These are phyloP conservation scores for Agrochola lychnidis DNA, from an alignment of 2,888 invertebrate genomes.

Conservation along the genomic window DNA sequence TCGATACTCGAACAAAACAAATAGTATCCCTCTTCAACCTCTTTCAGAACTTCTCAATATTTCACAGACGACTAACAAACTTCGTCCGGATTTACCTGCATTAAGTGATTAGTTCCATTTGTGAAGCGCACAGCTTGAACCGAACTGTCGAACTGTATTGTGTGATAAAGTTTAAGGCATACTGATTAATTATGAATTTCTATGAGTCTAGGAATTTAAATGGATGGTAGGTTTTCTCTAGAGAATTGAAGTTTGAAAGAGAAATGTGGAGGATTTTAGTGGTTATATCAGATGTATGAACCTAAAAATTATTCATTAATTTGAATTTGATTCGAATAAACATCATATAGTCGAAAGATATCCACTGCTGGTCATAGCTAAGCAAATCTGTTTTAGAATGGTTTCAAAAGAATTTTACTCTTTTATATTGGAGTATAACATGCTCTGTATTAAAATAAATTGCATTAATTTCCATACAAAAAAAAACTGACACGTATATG, in stretches of 20 bases:
- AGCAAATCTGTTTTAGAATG: no score
- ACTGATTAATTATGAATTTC: conserved; percentile 66
- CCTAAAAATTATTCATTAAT: no score
- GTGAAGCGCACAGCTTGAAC: conserved; percentile 83
- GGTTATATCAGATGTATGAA: no score
- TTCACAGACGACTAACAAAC: conserved; percentile 79
- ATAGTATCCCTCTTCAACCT: conserved; percentile 71
- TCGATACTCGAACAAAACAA: conserved; percentile 38
- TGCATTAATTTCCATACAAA: no score
- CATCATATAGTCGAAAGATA: no score
- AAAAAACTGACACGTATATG: no score
- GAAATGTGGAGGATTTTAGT: not conserved
- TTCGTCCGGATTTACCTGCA: conserved; percentile 80
- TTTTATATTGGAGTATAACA: no score
- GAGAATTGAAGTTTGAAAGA: not conserved
- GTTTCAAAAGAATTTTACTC: no score
- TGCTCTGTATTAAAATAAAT: no score
- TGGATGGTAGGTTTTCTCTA: conserved; percentile 24
- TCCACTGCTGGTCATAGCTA: no score
- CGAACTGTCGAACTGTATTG: conserved; percentile 72
- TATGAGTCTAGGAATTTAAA: conserved; percentile 49
- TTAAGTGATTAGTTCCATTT: conserved; percentile 89
- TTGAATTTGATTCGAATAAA: no score
- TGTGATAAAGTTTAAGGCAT: conserved; percentile 69
- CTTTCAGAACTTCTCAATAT: conserved; percentile 84